phyloP scores from a whole-genome alignment of 2,888 invertebrate genomes.

The Plagodis dolabraria region DNA sequence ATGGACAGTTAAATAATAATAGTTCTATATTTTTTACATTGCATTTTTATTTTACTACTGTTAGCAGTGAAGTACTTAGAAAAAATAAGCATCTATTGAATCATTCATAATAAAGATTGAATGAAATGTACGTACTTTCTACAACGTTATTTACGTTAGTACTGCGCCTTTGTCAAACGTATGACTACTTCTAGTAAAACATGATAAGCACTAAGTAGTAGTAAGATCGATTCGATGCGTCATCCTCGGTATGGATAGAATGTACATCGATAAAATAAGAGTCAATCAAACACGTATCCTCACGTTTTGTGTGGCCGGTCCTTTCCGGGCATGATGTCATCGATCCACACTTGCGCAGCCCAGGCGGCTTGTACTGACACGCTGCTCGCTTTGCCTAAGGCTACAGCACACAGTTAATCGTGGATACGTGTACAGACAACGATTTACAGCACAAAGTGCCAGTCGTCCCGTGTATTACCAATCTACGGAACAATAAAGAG shows the following conservation, averaged over 20 bases:
- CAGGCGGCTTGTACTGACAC: conserved; percentile 71
- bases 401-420: conserved; percentile 78
- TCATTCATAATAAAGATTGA: conserved; percentile 18
- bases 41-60: background rate
- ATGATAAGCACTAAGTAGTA: conserved; percentile 10
- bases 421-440: conserved; percentile 81
- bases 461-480: conserved; percentile 84
- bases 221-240: conserved; percentile 54
- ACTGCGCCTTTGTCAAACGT: conserved; percentile 13
- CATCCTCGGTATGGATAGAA: conserved; percentile 54
- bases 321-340: conserved; percentile 81
- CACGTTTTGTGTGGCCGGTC: conserved; percentile 76
- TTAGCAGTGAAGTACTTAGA: background rate
- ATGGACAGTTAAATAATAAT: background rate
- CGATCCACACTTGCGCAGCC: conserved; percentile 67
- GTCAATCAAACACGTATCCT: conserved; percentile 65
- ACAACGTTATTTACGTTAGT: conserved; percentile 9
- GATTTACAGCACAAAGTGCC: conserved; percentile 83
- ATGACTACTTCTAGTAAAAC: conserved; percentile 14
- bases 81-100: conserved; percentile 13
- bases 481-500: conserved; percentile 84
- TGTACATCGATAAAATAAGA: conserved; percentile 57
- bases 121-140: conserved; percentile 14
- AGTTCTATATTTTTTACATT: background rate
- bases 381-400: conserved; percentile 59